Percentiles rank a stretch among this genome's conserved stretches.
Conservation (phyloP, 2,888 invertebrate species). For the Eutolmus rufibarbis region DNA sequence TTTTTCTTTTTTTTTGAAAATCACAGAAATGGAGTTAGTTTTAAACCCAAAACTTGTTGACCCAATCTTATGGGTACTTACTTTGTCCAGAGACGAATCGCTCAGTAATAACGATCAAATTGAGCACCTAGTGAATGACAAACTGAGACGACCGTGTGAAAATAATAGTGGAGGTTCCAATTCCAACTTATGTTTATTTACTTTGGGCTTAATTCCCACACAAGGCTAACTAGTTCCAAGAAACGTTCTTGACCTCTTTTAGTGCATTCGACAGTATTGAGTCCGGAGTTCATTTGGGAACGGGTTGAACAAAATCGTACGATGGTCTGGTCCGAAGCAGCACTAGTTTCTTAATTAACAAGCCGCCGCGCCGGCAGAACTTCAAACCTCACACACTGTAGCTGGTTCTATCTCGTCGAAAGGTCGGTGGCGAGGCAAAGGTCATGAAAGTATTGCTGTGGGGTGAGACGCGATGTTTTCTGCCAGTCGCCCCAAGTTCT, state of each 20-base stretch:
- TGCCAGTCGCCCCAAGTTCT: not conserved
- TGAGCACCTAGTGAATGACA: not conserved
- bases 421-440: not conserved
- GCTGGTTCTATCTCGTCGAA: not conserved
- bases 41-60: not conserved
- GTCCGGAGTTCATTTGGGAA: not conserved
- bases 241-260: constrained; percentile 21
- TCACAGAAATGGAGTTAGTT: not conserved
- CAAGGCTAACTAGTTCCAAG: constrained; percentile 18
- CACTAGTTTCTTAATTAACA: constrained; percentile 18
- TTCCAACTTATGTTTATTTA: not conserved
- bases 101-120: not conserved
- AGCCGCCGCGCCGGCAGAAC: not conserved
- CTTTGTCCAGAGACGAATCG: not conserved
- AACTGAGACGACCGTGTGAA: not conserved
- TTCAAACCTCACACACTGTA: not conserved
- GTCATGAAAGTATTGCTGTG: not conserved
- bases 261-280: not conserved
- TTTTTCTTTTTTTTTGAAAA: not conserved
- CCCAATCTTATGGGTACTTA: not conserved
- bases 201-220: constrained; percentile 2
- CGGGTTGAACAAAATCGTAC: not conserved
- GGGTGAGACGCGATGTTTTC: not conserved
- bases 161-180: not conserved
- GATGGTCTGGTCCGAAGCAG: not conserved